Evolutionary conservation across 2,888 invertebrate species (phyloP), one percentile per base, ranked within the genome.

Genomic region (Catocala sponsa): DNA sequence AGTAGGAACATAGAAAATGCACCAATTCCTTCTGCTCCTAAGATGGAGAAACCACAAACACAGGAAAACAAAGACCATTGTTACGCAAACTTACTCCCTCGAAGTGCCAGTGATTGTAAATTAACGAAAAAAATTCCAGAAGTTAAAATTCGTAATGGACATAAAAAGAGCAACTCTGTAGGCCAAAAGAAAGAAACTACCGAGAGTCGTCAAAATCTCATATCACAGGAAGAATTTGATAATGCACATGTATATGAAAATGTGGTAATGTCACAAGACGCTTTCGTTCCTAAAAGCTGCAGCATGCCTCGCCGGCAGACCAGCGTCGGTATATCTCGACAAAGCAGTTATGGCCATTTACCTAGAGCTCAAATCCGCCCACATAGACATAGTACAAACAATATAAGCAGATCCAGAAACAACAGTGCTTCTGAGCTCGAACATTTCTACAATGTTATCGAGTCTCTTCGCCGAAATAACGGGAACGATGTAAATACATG

Each of bases 131-230:
- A 85, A 72, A 52, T 83, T 42, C 85, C 86, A 7, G 94, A 93
- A 47, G 66, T 81, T 0, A 91, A 88, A 78, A 74, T 79, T 25
- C 83, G 85, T 15, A 78, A 64, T 54, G 89, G 90, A 13, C 94
- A 94, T 78, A 92, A 88, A 63, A 94, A 94, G 85, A 95, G 94
- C 72, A 92, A 89, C 68, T 94, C 94, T 0, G 90, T 94, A 11
- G 94, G 93, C 1, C 94, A 94, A 68, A 87, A 82, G 71, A 89
- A 89, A 41, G 92, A 91, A 61, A 91, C 94, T 1, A 94, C 92
- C 0, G 95, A 94, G 65, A 95, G 95, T 64, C 85, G 91, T 47
- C 94, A 94, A 80, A 95, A 94, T 67, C 87, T 94, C 38, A 91
- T 95, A 67, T 74, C 86, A 2, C 91, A 87, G 12, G 94, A 95